Evolutionary conservation across 2,888 invertebrate genomes (phyloP), one percentile per base, ranked within the genome.

Genomic region (Nemotelus nigrinus): DNA sequence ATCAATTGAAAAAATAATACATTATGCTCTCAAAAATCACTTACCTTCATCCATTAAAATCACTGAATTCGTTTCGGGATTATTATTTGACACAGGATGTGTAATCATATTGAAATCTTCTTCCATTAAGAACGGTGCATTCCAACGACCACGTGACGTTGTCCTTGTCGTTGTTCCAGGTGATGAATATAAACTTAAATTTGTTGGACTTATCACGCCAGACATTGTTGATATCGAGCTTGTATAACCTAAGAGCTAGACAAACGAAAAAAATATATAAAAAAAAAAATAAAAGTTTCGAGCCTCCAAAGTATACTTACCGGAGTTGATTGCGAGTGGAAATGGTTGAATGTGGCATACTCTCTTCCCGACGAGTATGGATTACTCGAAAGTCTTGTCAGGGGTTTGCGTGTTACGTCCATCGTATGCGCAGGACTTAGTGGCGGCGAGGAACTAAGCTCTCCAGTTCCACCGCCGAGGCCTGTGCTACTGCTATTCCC

Each of bases 41-140:
- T 84, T 81, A 93, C 93, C 93, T 87, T 95, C 95, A 86, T 95
- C 94, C 88, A 96, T 92, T 81, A 95, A 89, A 83, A 93, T 91
- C 76, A 93, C 93, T 80, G 93, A 91, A 83, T 91, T 91, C 80
- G 91, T 89, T 82, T 92, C 91, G 57, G 91, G 89, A 82, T 89
- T 89, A 81, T 88, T 86, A 84, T 87, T 89, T 71, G 91, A 88
- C 60, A 90, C 90, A 53, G 92, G 90, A 83, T 90, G 94, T 74
- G 96, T 93, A 89, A 96, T 96, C 91, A 97, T 95, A 86, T 93
- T 96, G 88, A 98, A 97, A 88, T 98, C 97, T 85, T 97, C 97
- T 85, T 98, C 98, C 83, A 96, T 89, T 82, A 97, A 93, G 89
- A 97, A 96, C 75, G 95, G 93, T 75, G 94, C 91, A 86, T 93